Evolutionary conservation across 2,888 invertebrate species (phyloP), one percentile per base, ranked within the genome.

Genomic region (Agrypnus murinus): DNA sequence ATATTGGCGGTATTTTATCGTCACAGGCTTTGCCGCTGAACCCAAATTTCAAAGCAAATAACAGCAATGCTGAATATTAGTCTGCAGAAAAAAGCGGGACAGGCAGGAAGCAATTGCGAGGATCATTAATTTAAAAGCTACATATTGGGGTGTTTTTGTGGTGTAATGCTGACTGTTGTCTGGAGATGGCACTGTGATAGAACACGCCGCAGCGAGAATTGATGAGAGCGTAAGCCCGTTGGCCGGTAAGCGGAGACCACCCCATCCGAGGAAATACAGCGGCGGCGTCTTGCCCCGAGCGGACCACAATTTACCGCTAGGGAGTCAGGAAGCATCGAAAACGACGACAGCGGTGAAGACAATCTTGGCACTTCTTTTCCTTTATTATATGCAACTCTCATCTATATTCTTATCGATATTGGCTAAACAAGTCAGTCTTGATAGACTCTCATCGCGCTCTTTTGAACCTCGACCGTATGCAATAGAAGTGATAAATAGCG

Each of bases 171-270:
- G 84, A 85, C 84, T 85, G 84, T 84, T 85, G 85, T 85, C 85
- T 85, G 85, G 84, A 85, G 85, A 85, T 85, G 85, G 85, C 85
- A 85, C 83, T 81, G 84, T 84, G 85, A 85, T 85, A 85, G 85
- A 84, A 85, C 85, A 85, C 85, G 85, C 84, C 81, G 82, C 82
- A 79, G 80, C 78, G 81, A 82, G 82, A 84, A 85, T 84, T 82
- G 82, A 85, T 84, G 83, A 80, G 81, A 78, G 73, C 78, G 72
- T 60, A 46, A 65, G 71, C 60, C 72, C 65, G 72, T 64, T 72
- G 72, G 65, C 72, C 72, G 68, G 71, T 71, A 67, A 71, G 50
- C 71, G 71, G 34, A 50, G 58, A 57, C 67, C 63, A 64, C 55
- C 71, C 59, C 65, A 70, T 57, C 19, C 71, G 65, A 60, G 40